Evolutionary conservation across 2,888 invertebrate genomes (phyloP), one percentile per base, ranked within the genome.

Genomic region (Heliconius cydno): DNA sequence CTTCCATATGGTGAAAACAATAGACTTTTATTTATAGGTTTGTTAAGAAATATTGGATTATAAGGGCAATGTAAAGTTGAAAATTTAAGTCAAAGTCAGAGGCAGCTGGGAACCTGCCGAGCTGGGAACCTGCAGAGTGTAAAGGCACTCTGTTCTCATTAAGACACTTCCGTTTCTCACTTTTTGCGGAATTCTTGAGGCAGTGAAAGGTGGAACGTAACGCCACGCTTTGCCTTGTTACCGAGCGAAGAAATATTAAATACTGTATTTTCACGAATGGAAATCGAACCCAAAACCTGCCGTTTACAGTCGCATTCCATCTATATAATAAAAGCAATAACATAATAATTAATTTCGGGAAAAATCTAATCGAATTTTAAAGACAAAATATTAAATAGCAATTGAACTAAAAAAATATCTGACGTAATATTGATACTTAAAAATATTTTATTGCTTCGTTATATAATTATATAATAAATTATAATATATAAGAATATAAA

Each of bases 351-450:
- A 34, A 5, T 38, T 41, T n/a, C 34, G 4, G 15, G 34, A n/a
- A 68, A 7, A 38, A n/a, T 34, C 68, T 22, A 41, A 68, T 41
- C n/a, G 68, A 41, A 38, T 38, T n/a, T 38, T 68, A 68, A 68
- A 68, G n/a, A 68, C 68, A 12, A 0, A n/a, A 38, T 41, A 68
- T 68, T 68, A 68, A 68, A 68, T 68, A 41, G n/a, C 13, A 13
- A 68, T 68, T 68, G 68, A 13, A 34, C 68, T n/a, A 68, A 41
- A 68, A 12, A 41, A 68, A 38, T 25, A 68, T 68, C 6, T 68
- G 68, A 41, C 68, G 25, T 68, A 68, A 25, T 68, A 38, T 41
- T 25, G n/a, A 25, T n/a, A 38, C 38, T 25, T 2, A 38, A 10
- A 15, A 65, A 65, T 15, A 15, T 65, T 65, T 15, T 28, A 5